phyloP scores from a whole-genome alignment of 2,797 vertebrate species.

The Arnoldichthys spilopterus region DNA sequence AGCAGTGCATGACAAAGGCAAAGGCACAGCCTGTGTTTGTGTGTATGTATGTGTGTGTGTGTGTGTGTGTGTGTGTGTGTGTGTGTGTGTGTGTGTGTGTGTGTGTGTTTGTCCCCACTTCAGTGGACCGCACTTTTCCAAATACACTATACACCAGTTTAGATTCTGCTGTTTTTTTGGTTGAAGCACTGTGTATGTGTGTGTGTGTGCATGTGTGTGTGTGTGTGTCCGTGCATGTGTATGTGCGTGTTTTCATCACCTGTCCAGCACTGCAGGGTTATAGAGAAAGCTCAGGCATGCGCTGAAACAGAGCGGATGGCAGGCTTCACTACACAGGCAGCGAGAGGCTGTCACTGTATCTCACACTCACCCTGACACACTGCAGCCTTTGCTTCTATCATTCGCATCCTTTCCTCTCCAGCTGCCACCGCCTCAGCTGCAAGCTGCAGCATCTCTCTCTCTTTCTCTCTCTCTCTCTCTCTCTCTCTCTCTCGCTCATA shows the following conservation, averaged over 20 bases:
- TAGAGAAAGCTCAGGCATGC: constrained; percentile 21
- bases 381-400: constrained; percentile 36
- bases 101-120: constrained; percentile 44
- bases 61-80: constrained; percentile 44
- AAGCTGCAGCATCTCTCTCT: neutral
- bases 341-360: constrained; percentile 46
- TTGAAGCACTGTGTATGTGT: constrained; percentile 23
- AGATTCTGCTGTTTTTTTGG: constrained; percentile 14
- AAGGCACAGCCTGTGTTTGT: neutral
- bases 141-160: constrained; percentile 9
- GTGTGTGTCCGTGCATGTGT: constrained; percentile 29
- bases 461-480: neutral
- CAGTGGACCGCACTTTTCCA: constrained; percentile 23
- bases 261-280: constrained; percentile 41
- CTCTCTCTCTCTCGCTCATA: neutral
- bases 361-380: constrained; percentile 43
- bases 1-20: constrained; percentile 18
- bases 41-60: constrained; percentile 44
- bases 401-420: constrained; percentile 33
- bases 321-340: constrained; percentile 43
- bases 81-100: constrained; percentile 44
- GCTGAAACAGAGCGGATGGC: constrained; percentile 34
- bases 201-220: constrained; percentile 24
- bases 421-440: constrained; percentile 3
- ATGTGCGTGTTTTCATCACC: constrained; percentile 36